These are phyloP conservation scores for Plodia interpunctella DNA, from an alignment of 1,140 invertebrate species.

Conservation along the genomic window DNA sequence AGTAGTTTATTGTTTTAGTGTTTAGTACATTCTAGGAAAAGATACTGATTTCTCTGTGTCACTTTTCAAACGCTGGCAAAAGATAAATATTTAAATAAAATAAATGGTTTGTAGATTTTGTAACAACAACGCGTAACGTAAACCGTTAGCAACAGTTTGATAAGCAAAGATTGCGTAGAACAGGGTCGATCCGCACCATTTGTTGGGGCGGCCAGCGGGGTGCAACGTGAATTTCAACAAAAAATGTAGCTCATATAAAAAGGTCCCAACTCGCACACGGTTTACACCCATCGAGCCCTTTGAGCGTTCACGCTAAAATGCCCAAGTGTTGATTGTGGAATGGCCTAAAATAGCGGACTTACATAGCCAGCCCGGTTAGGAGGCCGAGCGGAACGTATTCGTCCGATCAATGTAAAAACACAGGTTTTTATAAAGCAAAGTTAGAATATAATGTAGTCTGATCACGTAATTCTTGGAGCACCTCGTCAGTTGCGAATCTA, in stretches of 20 bases:
- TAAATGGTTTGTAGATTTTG: no score
- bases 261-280: background rate
- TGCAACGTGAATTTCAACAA: background rate
- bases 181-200: background rate
- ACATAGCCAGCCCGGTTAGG: conserved; percentile 12
- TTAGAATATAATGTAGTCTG: background rate
- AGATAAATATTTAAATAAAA: no score
- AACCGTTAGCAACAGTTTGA: background rate
- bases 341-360: conserved; percentile 21
- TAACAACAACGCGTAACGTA: background rate
- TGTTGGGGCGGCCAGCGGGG: background rate
- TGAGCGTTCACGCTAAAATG: conserved; percentile 19
- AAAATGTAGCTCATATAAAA: background rate
- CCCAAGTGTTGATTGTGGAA: conserved; percentile 12
- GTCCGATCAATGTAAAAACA: background rate
- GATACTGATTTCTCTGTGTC: no score
- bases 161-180: background rate
- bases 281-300: conserved; percentile 9
- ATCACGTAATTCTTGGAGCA: background rate
- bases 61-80: no score
- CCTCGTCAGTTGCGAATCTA: background rate
- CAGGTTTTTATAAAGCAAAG: background rate
- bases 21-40: no score
- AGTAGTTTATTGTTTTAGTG: background rate
- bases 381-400: conserved; percentile 5